Conservation (phyloP, 1,140 invertebrate genomes). For the Mesaphorura yosii region DNA sequence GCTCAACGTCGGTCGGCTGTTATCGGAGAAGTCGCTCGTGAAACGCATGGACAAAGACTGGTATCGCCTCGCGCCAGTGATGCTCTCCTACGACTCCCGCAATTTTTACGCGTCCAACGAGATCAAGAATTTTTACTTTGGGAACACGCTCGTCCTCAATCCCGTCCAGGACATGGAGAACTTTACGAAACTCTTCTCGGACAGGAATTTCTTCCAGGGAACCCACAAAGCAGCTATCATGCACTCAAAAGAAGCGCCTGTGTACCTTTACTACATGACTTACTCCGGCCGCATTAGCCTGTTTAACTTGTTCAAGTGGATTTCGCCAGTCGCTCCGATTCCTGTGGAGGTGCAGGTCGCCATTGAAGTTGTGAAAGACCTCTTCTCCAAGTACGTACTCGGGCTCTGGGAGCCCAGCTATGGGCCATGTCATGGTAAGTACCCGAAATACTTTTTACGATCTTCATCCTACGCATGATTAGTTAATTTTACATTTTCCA, state of each 20-base stretch:
- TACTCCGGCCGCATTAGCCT: constrained; percentile 4
- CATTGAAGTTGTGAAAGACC: not conserved
- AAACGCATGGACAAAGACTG: not conserved
- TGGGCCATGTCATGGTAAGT: not conserved
- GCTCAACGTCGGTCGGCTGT: not conserved
- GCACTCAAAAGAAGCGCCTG: not conserved
- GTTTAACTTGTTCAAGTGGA: constrained; percentile 8
- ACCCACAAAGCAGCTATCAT: constrained; percentile 1
- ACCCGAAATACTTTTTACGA: too few relatives aligned
- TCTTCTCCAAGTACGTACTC: not conserved
- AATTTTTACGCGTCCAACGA: not conserved
- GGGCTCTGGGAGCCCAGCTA: not conserved
- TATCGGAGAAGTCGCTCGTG: not conserved
- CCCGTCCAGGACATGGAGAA: not conserved
- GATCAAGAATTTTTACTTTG: not conserved
- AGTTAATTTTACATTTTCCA: not conserved
- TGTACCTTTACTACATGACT: not conserved
- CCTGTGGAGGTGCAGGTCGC: not conserved
- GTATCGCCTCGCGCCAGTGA: not conserved
- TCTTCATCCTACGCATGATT: too few relatives aligned
- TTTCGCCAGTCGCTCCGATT: not conserved
- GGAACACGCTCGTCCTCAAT: not conserved
- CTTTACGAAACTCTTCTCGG: constrained; percentile 6
- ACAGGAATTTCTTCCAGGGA: constrained; percentile 4
- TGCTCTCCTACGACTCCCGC: not conserved